These are phyloP conservation scores for Himantopus leucocephalus DNA, from an alignment of 2,113 vertebrate species.

Conservation along the genomic window DNA sequence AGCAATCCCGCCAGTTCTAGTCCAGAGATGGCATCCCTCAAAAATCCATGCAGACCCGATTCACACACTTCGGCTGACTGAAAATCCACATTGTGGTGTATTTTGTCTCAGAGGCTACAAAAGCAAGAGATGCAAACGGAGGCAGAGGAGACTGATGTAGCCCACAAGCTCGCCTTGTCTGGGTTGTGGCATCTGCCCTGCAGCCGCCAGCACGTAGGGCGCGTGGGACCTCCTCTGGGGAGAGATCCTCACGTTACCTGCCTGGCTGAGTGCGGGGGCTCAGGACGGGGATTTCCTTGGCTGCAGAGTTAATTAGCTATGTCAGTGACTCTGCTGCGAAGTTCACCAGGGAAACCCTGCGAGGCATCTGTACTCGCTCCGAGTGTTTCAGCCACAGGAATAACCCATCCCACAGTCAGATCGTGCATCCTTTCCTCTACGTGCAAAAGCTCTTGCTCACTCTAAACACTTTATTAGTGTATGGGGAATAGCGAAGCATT, in stretches of 20 bases:
- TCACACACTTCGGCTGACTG: neutral
- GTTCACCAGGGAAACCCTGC: neutral
- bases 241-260: neutral
- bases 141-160: neutral
- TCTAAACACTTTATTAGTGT: neutral
- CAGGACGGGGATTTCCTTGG: accelerated
- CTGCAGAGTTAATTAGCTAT: accelerated
- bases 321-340: neutral
- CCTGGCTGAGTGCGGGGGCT: accelerated
- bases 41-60: neutral
- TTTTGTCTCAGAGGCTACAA: neutral
- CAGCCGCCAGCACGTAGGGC: neutral
- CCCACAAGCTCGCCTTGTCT: neutral
- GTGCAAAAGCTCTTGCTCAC: neutral
- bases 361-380: neutral
- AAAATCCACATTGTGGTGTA: accelerated
- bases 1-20: neutral
- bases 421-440: neutral
- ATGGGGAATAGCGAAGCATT: neutral
- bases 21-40: neutral
- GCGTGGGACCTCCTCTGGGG: accelerated
- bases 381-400: neutral
- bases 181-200: neutral
- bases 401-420: neutral
- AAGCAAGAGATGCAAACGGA: neutral